A percentile compares a stretch with the other conserved stretches of the same genome.
These are phyloP conservation scores for Taenioides sp. DNA, from an alignment of 2,797 vertebrate genomes.

Conservation along the genomic window DNA sequence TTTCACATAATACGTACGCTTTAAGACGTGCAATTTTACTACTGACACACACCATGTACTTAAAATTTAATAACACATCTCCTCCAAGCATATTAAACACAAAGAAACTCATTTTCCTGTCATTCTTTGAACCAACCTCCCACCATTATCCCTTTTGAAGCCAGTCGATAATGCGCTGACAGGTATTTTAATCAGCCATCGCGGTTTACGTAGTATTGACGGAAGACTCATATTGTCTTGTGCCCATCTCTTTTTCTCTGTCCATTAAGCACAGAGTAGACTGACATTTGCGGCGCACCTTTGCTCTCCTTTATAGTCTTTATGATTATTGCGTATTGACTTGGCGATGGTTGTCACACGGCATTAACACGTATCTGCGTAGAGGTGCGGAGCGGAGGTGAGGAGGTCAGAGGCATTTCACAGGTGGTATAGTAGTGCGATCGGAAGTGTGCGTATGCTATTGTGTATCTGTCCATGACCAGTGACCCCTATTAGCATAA, in stretches of 20 bases:
- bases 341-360: conserved; percentile 15
- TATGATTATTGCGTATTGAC: conserved; percentile 13
- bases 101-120: not conserved
- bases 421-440: not conserved
- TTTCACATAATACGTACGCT: no score
- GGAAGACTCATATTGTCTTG: not conserved
- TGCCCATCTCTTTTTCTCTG: not conserved
- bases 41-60: not conserved
- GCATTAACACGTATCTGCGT: conserved; percentile 9
- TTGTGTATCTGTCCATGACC: conserved; percentile 1
- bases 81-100: not conserved
- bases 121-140: not conserved
- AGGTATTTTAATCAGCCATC: conserved; percentile 21
- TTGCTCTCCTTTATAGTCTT: not conserved
- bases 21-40: no score
- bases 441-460: not conserved
- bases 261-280: not conserved
- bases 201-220: not conserved
- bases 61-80: not conserved
- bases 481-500: not conserved
- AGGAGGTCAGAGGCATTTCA: conserved; percentile 8
- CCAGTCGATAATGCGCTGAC: conserved; percentile 10
- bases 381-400: conserved; percentile 12
- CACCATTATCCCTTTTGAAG: conserved; percentile 13
- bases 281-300: not conserved